Evolutionary conservation across 2,797 vertebrate species (phyloP).

Genomic region (Syngnathus acus): DNA sequence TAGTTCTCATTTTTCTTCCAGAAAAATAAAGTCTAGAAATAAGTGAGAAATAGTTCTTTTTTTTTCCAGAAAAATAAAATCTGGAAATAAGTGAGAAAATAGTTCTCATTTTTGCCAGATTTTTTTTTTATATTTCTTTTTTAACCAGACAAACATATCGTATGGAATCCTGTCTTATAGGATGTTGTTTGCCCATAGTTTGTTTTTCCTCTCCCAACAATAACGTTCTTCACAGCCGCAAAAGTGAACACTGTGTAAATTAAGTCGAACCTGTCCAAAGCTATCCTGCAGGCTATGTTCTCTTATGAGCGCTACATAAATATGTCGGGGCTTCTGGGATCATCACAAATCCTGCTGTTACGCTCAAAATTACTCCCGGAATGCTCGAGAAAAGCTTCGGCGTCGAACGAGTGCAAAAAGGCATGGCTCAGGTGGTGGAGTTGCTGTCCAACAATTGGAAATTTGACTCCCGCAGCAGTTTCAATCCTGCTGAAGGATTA

Average conservation of each 20-base stretch:
- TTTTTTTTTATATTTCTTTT: too few species aligned
- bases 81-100: too few species aligned
- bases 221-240: not conserved
- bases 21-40: too few species aligned
- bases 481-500: not conserved
- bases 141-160: too few species aligned
- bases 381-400: not conserved
- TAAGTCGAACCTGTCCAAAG: not conserved
- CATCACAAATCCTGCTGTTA: conserved; percentile 1
- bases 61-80: too few species aligned
- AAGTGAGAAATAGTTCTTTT: too few species aligned
- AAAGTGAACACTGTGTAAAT: not conserved
- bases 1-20: too few species aligned
- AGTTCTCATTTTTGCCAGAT: too few species aligned
- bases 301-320: not conserved
- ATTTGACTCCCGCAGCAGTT: not conserved
- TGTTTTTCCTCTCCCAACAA: not conserved
- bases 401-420: not conserved
- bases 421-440: not conserved
- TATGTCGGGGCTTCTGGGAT: not conserved
- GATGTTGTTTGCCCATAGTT: not conserved
- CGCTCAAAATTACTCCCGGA: not conserved
- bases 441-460: not conserved
- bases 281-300: not conserved
- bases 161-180: not conserved